Evolutionary conservation across 1,140 invertebrate species (phyloP), one percentile per base, ranked within the genome.

Genomic region (Drosophila varians): DNA sequence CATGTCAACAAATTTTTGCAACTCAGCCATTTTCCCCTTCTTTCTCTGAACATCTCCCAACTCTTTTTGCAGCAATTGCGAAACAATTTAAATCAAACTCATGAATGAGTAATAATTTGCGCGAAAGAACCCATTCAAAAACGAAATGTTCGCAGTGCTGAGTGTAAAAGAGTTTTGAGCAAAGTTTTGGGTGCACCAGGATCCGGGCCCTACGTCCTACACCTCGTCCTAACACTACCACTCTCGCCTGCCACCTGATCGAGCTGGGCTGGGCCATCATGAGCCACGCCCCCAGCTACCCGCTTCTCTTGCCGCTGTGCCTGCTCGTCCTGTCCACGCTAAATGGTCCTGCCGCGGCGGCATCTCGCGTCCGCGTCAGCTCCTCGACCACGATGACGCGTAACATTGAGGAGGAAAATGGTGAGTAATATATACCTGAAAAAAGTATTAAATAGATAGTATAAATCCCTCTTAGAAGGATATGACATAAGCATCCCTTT

Each of bases 361-460:
- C 89, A 51, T 68, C 84, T 70, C 89, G 89, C 66, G 86, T 78
- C 45, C 89, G 89, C 11, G 86, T 87, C 73, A 90, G 86, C 48
- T 83, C 84, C 45, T 89, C 89, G 4, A 87, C 82, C n/a, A 66
- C 83, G 34, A 90, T 90, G 89, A 89, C 78, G 28, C 77, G 89
- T 19, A 90, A 90, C 64, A 90, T 90, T 38, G 89, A 90, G 48
- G 89, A 90, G 57, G 89, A 90, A 66, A 90, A 90, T 54, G 89
- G 89, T 90, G 64, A 90, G 89, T 90, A 28, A 7, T 18, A 0
- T 8, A 31, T 8, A n/a, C n/a, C n/a, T n/a, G n/a, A n/a, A n/a
- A n/a, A n/a, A n/a, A n/a, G n/a, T n/a, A n/a, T n/a, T n/a, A n/a
- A n/a, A n/a, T n/a, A n/a, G n/a, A n/a, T n/a, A n/a, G n/a, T n/a